Conservation (phyloP, 2,797 vertebrate genomes). For the Centropyge bicolor region DNA sequence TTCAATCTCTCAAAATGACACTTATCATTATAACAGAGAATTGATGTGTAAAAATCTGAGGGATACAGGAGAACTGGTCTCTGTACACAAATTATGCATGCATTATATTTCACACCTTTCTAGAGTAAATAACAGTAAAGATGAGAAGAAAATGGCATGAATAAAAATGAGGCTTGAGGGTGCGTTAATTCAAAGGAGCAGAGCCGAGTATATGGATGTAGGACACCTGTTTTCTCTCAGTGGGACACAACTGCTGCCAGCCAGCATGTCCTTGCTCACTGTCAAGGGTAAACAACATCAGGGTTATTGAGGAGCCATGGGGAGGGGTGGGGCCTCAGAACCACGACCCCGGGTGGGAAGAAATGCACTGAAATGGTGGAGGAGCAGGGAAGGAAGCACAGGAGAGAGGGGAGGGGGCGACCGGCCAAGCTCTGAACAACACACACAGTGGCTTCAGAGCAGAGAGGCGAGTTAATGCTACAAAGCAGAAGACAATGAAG, state of each 20-base stretch:
- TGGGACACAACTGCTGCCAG: constrained; percentile 69
- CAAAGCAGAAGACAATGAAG: background rate
- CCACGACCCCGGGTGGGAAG: constrained; percentile 42
- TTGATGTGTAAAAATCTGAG: background rate
- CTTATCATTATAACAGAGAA: background rate
- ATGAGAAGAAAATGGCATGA: background rate
- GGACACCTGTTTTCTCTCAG: constrained; percentile 64
- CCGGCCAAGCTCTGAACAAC: constrained; percentile 61
- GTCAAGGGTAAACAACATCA: constrained; percentile 79
- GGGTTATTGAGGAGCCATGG: constrained; percentile 62
- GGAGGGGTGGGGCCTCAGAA: constrained; percentile 55
- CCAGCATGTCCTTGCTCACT: constrained; percentile 74
- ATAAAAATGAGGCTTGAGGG: constrained; percentile 10
- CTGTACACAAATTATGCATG: background rate
- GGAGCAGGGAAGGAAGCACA: background rate
- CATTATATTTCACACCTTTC: background rate
- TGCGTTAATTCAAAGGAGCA: background rate
- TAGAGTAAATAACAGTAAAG: constrained; percentile 1
- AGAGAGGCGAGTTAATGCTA: constrained; percentile 12
- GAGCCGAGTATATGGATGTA: constrained; percentile 5
- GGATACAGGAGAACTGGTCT: background rate
- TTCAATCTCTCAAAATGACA: background rate
- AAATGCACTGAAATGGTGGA: constrained; percentile 38
- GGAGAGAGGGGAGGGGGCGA: background rate
- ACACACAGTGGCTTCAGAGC: constrained; percentile 61